Conservation (phyloP, 2,888 invertebrate species). For the Lithophane ornitopus region DNA sequence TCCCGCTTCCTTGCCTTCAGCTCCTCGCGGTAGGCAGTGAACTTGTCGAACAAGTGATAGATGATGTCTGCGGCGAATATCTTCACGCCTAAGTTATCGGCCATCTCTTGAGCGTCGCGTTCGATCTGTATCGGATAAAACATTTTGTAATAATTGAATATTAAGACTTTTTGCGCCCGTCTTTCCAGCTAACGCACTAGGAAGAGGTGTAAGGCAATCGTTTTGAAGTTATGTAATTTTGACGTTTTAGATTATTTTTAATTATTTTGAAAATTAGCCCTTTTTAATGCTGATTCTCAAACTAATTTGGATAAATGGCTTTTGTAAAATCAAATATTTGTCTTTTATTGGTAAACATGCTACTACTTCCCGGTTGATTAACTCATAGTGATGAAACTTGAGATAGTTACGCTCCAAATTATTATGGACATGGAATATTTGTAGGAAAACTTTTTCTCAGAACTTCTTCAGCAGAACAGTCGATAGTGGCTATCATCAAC, state of each 20-base stretch:
- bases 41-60: constrained; percentile 99
- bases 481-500: neutral
- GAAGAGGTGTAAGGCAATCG: too few relatives aligned
- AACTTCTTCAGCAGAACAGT: neutral
- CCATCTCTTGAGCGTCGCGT: constrained; percentile 99
- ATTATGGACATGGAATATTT: neutral
- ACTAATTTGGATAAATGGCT: neutral
- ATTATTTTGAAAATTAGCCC: too few relatives aligned
- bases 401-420: neutral
- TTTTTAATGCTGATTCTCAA: neutral
- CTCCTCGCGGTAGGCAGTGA: constrained; percentile 97
- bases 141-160: neutral
- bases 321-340: too few relatives aligned
- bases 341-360: neutral
- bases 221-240: neutral
- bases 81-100: constrained; percentile 97
- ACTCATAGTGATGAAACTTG: neutral
- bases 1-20: constrained; percentile 97
- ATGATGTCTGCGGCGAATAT: constrained; percentile 99
- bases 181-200: neutral
- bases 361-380: neutral
- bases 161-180: too few relatives aligned
- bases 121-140: constrained; percentile 90
- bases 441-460: too few relatives aligned
- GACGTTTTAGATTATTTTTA: too few relatives aligned